These are phyloP conservation scores for Diaphora mendica DNA, from an alignment of 2,888 invertebrate species.

Conservation along the genomic window DNA sequence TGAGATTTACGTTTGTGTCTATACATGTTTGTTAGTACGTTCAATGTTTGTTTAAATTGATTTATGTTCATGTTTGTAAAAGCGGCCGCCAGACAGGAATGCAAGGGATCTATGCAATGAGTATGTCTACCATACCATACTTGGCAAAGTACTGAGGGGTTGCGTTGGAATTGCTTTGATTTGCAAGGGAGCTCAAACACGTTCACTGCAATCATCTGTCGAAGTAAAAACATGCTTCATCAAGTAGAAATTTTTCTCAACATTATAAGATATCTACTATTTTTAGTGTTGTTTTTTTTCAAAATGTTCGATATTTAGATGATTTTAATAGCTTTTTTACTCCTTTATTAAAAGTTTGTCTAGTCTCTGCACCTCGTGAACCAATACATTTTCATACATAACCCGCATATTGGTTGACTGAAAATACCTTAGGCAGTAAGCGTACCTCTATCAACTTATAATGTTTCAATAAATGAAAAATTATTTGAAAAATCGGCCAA, in stretches of 20 bases:
- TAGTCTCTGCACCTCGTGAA: too few species aligned
- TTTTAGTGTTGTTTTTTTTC: background rate
- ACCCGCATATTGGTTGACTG: too few species aligned
- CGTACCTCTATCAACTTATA: too few species aligned
- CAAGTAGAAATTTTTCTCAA: background rate
- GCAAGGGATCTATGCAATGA: constrained; percentile 23
- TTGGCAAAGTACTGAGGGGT: background rate
- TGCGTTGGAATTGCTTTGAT: background rate
- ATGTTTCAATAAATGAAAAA: too few species aligned
- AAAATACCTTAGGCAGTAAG: too few species aligned
- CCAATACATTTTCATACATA: too few species aligned
- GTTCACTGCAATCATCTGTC: background rate
- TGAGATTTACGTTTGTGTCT: constrained; percentile 7
- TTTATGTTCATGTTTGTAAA: constrained; percentile 27
- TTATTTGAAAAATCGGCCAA: too few species aligned
- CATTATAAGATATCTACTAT: background rate
- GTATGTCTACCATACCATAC: background rate
- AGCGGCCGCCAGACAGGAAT: constrained; percentile 18
- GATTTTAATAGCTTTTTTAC: background rate
- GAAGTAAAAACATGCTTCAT: background rate
- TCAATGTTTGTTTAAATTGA: constrained; percentile 26
- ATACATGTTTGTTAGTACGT: constrained; percentile 11
- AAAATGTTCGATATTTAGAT: background rate
- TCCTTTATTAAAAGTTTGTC: too few species aligned
- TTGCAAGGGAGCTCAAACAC: background rate